Conservation (phyloP, 1,140 invertebrate genomes). For the Cataglyphis hispanica region DNA sequence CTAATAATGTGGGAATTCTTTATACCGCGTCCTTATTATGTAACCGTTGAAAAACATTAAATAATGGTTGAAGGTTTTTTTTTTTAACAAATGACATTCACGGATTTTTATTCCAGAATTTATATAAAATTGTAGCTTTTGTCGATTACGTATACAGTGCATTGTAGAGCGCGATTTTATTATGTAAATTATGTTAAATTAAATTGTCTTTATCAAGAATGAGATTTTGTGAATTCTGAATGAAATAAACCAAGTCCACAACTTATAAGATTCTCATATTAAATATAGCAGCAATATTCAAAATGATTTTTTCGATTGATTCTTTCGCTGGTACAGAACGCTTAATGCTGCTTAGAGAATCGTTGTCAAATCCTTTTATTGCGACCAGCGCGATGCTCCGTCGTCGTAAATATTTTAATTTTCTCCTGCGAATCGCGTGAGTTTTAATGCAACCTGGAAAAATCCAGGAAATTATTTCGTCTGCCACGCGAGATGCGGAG, state of each 20-base stretch:
- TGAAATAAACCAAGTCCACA: neutral
- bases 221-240: neutral
- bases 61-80: neutral
- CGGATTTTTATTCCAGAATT: neutral
- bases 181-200: neutral
- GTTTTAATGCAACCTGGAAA: constrained; percentile 40
- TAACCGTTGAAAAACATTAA: neutral
- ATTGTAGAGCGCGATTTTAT: neutral
- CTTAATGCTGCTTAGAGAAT: neutral
- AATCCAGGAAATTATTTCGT: constrained; percentile 53
- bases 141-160: neutral
- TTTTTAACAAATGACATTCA: neutral
- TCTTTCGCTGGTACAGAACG: neutral
- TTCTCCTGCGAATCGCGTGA: constrained; percentile 7
- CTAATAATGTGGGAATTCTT: constrained; percentile 12
- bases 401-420: constrained; percentile 56
- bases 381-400: neutral
- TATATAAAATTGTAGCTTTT: neutral
- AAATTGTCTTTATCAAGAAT: neutral
- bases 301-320: constrained; percentile 16
- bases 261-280: neutral
- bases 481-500: constrained; percentile 26
- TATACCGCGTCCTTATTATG: neutral
- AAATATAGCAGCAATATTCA: neutral
- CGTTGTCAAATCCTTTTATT: constrained; percentile 30